phyloP scores from a whole-genome alignment of 2,113 vertebrate species.

The Ellobius talpinus region DNA sequence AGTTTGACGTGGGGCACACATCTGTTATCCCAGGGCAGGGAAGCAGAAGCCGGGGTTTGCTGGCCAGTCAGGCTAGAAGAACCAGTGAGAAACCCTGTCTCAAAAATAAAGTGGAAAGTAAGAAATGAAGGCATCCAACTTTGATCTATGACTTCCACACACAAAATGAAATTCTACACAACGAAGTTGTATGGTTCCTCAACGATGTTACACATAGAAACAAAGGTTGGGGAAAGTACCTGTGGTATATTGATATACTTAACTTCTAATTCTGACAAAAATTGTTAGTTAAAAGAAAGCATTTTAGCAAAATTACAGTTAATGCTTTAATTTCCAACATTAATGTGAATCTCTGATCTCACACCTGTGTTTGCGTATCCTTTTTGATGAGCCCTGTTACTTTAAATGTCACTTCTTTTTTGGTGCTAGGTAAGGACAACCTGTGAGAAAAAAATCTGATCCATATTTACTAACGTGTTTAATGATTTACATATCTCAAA shows the following conservation, averaged over 20 bases:
- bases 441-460: constrained; percentile 59
- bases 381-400: constrained; percentile 78
- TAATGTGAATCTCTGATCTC: constrained; percentile 75
- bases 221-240: constrained; percentile 44
- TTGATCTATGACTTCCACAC: background rate
- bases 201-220: background rate
- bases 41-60: background rate
- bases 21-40: background rate
- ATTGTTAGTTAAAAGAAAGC: constrained; percentile 56
- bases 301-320: constrained; percentile 65
- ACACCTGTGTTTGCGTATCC: constrained; percentile 78
- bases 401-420: constrained; percentile 70
- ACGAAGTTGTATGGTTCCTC: background rate
- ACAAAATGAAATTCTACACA: background rate
- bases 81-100: background rate
- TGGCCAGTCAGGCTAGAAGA: background rate
- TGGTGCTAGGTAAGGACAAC: constrained; percentile 67
- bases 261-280: constrained; percentile 74
- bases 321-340: constrained; percentile 80
- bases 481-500: constrained; percentile 59
- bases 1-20: background rate
- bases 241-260: constrained; percentile 44
- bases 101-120: background rate
- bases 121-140: background rate
- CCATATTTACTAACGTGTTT: constrained; percentile 75